Base-by-base conservation (phyloP, 2,113 vertebrate species). In the Martes martes region DNA sequence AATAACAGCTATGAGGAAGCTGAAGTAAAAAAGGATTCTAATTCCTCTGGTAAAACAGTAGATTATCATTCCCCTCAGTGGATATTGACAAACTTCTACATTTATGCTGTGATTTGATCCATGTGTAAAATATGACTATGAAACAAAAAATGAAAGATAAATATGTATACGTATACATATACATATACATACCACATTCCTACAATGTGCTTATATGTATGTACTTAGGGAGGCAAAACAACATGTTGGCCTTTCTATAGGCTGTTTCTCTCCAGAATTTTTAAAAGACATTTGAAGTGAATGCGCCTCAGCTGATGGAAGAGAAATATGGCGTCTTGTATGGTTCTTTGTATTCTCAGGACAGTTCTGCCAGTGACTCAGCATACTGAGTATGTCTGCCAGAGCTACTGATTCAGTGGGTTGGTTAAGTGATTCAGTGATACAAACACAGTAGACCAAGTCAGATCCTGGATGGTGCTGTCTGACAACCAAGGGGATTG, bases 391-490 rank as follows among this genome's bases (percentile, higher is more conserved):
- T 45, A 47, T 63, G 52, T 79, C 76, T 65, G 8, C n/a, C 1
- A 19, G n/a, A 31, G n/a, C 65, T 89, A 76, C 45, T 86, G 82
- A 95, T 67, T 91, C 79, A 39, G 10, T 36, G 57, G 24, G 28
- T 78, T 90, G 61, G 73, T 61, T 83, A 89, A 92, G 7, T 87
- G 86, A 95, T 71, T 95, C 94, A 86, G 3, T 42, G 31, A 47
- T 19, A 79, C 39, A 82, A 95, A 83, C 28, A 42, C 11, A 93
- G 69, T 26, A 55, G 47, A 85, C 67, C 69, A 86, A 85, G 61
- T 80, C 92, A 95, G 59, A n/a, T 57, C 31, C 83, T 84, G 92
- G 15, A 23, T 15, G 16, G 13, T 18, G 39, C 80, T 50, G 57
- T 63, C 23, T 69, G 76, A 91, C 89, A 85, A 85, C 10, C 33